phyloP scores from a whole-genome alignment of 2,113 vertebrate species.

The Thryonomys swinderianus region DNA sequence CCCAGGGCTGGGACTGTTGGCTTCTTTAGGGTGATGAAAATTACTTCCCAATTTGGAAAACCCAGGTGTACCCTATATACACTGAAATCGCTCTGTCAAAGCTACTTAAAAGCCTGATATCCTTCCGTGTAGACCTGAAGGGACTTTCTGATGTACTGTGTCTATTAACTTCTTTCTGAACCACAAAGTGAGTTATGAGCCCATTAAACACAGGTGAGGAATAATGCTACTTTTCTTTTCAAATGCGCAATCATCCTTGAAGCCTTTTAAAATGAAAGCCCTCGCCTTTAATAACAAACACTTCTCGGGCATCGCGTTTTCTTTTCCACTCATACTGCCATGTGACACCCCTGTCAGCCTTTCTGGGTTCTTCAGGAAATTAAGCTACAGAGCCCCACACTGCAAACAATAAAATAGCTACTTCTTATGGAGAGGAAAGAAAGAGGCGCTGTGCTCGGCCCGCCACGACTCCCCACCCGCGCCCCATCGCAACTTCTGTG shows the following conservation, averaged over 20 bases:
- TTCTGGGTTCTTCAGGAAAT: constrained; percentile 36
- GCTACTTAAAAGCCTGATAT: neutral
- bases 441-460: neutral
- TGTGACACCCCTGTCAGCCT: neutral
- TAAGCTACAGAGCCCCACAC: neutral
- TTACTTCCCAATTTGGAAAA: neutral
- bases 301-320: neutral
- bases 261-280: neutral
- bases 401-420: constrained; percentile 58
- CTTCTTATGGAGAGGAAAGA: constrained; percentile 9
- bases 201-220: neutral
- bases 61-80: neutral
- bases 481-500: neutral
- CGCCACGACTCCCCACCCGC: no score
- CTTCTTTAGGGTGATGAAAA: neutral
- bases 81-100: neutral
- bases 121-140: neutral
- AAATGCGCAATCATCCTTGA: neutral
- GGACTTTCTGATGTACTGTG: neutral
- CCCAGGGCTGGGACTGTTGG: neutral
- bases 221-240: neutral
- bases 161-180: neutral
- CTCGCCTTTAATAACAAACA: neutral
- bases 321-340: neutral
- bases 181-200: neutral